Conservation (phyloP, 2,113 vertebrate species). For the Cacatua alba region DNA sequence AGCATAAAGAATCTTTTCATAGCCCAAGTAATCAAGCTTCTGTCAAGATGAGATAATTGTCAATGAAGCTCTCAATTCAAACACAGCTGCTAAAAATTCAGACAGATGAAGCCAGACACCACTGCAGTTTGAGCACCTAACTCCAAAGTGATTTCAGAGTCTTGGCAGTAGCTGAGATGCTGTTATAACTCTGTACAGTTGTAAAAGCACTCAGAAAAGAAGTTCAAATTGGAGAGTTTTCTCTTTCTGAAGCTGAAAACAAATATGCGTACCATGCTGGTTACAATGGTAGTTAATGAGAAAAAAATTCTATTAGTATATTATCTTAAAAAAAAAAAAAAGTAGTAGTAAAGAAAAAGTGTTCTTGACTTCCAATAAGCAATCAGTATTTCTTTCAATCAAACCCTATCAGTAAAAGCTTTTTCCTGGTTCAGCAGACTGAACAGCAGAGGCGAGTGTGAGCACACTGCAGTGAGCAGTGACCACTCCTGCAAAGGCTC, state of each 20-base stretch:
- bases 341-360: not conserved
- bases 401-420: not conserved
- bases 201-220: not conserved
- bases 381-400: not conserved
- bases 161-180: not conserved
- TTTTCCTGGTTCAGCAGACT: not conserved
- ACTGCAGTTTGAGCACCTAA: not conserved
- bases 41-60: slow-evolving; percentile 19
- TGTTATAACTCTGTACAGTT: not conserved
- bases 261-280: not conserved
- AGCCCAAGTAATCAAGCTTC: slow-evolving; percentile 21
- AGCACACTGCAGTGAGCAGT: not conserved
- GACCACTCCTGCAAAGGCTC: not conserved
- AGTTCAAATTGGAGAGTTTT: not conserved
- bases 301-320: not conserved
- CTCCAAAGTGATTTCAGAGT: not conserved
- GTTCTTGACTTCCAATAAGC: not conserved
- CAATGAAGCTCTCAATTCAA: slow-evolving; percentile 20
- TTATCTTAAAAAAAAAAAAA: accelerated
- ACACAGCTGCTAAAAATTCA: slow-evolving; percentile 22
- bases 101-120: not conserved
- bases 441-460: not conserved
- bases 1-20: not conserved
- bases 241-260: not conserved
- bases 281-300: not conserved